Base-by-base conservation (phyloP, 1,140 invertebrate species). In the Linepithema humile region DNA sequence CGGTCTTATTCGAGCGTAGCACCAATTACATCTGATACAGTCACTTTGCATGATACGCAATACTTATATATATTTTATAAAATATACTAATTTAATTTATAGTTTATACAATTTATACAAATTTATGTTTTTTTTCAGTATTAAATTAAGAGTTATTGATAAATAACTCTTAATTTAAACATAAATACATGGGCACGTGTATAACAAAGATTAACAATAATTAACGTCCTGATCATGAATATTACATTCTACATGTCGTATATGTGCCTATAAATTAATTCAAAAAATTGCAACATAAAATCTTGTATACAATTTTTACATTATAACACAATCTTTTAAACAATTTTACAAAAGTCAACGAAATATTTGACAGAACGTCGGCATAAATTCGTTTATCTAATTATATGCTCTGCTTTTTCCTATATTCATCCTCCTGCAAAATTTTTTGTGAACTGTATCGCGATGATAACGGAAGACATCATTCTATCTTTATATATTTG, bases 381-480 rank as follows among this genome's bases (percentile, higher is more conserved):
- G 45, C 45, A n/a, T n/a, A n/a, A n/a, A n/a, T n/a, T n/a, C n/a
- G n/a, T n/a, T n/a, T n/a, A n/a, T n/a, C n/a, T n/a, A n/a, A n/a
- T n/a, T 43, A 67, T 38, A 65, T 15, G 35, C 9, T 73, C 50
- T 48, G 35, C 26, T 40, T 53, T 53, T n/a, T n/a, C n/a, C 48
- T 10, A 65, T 50, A 32, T 40, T 17, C 9, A 43, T 69, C 32
- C 4, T n/a, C 23, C 57, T 45, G 40, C 12, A 55, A 53, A 43
- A 50, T 20, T n/a, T 43, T 80, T 38, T 57, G 35, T 53, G 73
- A 53, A 88, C 67, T 78, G 85, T 78, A 87, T 80, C 67, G 29
- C 26, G 60, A 78, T 88, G 57, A 23, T 88, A 88, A 87, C 69
- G 86, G 87, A 88, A 88, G 87, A 88, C 86, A 43, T 84, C 67